Evolutionary conservation across 1,140 invertebrate species (phyloP).

Genomic region (Trachymyrmex cornetzi): DNA sequence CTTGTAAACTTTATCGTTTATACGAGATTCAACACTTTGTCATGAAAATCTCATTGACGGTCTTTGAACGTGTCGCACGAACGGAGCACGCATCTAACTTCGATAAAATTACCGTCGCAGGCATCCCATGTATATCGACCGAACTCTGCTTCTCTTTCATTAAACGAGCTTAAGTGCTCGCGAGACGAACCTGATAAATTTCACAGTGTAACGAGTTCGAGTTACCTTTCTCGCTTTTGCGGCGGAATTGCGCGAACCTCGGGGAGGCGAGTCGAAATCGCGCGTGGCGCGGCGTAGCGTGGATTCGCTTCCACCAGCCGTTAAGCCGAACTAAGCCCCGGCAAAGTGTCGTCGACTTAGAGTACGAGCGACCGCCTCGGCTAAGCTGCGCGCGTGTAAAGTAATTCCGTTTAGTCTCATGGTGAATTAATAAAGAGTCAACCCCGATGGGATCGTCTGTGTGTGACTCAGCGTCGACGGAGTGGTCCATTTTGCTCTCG

Average conservation of each 20-base stretch:
- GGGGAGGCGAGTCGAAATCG: conserved; percentile 45
- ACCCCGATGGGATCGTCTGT: conserved; percentile 51
- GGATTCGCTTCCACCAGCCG: conserved; percentile 63
- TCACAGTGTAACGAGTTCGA: conserved; percentile 13
- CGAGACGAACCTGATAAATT: conserved; percentile 30
- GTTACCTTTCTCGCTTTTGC: conserved; percentile 48
- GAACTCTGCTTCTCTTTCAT: not conserved
- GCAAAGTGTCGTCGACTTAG: conserved; percentile 57
- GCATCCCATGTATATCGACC: not conserved
- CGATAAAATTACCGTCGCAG: conserved; percentile 2
- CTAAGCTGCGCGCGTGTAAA: conserved; percentile 69
- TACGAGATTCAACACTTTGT: not conserved
- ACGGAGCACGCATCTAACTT: not conserved
- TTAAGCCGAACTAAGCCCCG: conserved; percentile 51
- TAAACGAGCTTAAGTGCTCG: conserved; percentile 26
- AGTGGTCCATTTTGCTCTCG: conserved; percentile 21
- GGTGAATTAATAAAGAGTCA: conserved; percentile 79
- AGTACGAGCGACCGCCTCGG: conserved; percentile 23
- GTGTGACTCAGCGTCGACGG: conserved; percentile 47
- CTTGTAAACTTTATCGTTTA: not conserved
- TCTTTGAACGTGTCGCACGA: not conserved
- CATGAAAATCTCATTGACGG: not conserved
- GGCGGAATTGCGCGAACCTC: conserved; percentile 15
- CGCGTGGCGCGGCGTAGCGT: conserved; percentile 9
- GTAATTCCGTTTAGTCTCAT: conserved; percentile 71